Percentiles rank a stretch among this genome's conserved stretches.
Evolutionary conservation across 1,140 invertebrate genomes (phyloP).

Genomic region (Tetragnatha versicolor): DNA sequence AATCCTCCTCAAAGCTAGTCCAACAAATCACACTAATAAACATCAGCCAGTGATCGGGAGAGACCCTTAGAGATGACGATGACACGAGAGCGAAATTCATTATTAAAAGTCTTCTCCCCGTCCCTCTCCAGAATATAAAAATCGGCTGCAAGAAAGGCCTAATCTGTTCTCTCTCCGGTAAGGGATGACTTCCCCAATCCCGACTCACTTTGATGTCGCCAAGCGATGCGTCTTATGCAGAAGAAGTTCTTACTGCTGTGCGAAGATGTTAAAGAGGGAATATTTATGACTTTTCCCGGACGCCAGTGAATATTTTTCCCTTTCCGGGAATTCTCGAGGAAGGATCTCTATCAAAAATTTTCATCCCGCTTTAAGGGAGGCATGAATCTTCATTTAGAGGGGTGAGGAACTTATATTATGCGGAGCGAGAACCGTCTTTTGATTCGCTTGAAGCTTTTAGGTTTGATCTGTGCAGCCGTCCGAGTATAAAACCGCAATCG

Average conservation of each 20-base stretch:
- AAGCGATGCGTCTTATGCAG: constrained; percentile 51
- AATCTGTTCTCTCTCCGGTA: too few species aligned
- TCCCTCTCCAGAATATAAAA: too few species aligned
- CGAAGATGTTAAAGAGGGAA: constrained; percentile 46
- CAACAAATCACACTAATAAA: background rate
- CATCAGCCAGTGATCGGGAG: background rate
- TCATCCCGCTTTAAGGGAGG: background rate
- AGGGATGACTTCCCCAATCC: too few species aligned
- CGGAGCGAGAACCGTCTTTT: too few species aligned
- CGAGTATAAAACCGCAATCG: too few species aligned
- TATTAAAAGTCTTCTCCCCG: constrained; percentile 47
- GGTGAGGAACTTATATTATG: too few species aligned
- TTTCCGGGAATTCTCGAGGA: constrained; percentile 27
- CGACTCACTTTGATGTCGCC: constrained; percentile 46
- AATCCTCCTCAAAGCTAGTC: background rate
- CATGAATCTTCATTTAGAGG: constrained; percentile 8
- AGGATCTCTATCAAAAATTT: constrained; percentile 17
- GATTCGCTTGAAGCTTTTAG: too few species aligned
- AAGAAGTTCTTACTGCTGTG: constrained; percentile 28
- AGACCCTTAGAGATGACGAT: background rate
- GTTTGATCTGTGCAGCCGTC: too few species aligned
- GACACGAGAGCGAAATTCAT: constrained; percentile 42
- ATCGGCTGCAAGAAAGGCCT: too few species aligned
- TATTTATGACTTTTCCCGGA: constrained; percentile 49
- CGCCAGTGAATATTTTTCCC: constrained; percentile 34